Percentiles rank a stretch among this genome's conserved stretches.
Evolutionary conservation across 2,888 invertebrate genomes (phyloP).

Genomic region (Lamellibrachia columna): DNA sequence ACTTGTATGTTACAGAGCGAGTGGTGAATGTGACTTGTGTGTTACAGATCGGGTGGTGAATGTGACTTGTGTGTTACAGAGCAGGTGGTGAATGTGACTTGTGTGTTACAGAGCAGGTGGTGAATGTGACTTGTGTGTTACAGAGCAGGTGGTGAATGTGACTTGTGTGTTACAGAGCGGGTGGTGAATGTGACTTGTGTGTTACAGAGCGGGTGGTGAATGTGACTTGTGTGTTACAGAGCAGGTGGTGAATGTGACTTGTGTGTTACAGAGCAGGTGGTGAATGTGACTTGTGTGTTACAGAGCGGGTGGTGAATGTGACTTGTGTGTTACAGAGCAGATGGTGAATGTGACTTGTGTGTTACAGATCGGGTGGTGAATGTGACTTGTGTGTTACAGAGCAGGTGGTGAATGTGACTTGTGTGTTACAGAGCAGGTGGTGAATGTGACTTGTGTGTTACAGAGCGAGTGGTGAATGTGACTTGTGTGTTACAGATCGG

Average conservation of each 20-base stretch:
- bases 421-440: neutral
- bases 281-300: constrained; percentile 69
- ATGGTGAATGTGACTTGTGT: constrained; percentile 73
- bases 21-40: constrained; percentile 73
- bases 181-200: neutral
- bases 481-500: no score
- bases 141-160: constrained; percentile 82
- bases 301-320: neutral
- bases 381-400: constrained; percentile 68
- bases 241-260: neutral
- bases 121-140: neutral
- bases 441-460: neutral
- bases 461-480: constrained; percentile 82
- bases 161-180: no score
- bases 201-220: constrained; percentile 79
- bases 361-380: neutral
- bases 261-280: constrained; percentile 77
- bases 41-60: neutral
- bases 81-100: constrained; percentile 77
- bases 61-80: constrained; percentile 68
- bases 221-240: constrained; percentile 60
- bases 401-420: constrained; percentile 77
- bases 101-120: neutral
- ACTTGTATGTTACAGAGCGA: constrained; percentile 73
- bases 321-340: constrained; percentile 73